Evolutionary conservation across 30 jellyfish, hydroid and myxozoan genomes (phyloP).

Genomic region (Aurelia coerulea): DNA sequence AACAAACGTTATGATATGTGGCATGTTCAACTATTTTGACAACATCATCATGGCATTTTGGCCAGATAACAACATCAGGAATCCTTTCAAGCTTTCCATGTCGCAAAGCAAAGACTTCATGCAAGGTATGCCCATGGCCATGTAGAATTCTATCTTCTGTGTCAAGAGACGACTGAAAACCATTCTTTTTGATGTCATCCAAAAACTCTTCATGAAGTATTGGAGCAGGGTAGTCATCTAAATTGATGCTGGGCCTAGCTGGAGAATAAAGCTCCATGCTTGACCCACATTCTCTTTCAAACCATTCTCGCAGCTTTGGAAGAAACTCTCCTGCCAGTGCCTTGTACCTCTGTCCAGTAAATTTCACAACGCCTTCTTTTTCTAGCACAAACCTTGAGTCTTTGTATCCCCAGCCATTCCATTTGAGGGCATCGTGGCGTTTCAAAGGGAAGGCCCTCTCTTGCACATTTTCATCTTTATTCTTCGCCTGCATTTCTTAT

Average conservation of each 20-base stretch:
- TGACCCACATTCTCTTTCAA: slow-evolving; percentile 88
- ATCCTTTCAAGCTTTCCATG: slow-evolving; percentile 78
- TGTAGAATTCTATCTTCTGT: slow-evolving; percentile 89
- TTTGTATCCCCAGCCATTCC: slow-evolving; percentile 98
- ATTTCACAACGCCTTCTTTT: slow-evolving; percentile 61
- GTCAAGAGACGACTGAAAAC: slow-evolving; percentile 63
- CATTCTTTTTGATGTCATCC: slow-evolving; percentile 26
- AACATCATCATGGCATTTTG: slow-evolving; percentile 89
- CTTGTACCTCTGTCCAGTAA: slow-evolving; percentile 82
- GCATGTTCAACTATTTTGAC: slow-evolving; percentile 82
- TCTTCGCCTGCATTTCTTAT: too few species aligned
- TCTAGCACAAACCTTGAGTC: slow-evolving; percentile 75
- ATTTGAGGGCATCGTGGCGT: slow-evolving; percentile 86
- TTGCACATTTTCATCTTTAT: too few species aligned
- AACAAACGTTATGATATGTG: slow-evolving; percentile 70
- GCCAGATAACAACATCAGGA: slow-evolving; percentile 97
- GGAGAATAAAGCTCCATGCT: slow-evolving; percentile 75
- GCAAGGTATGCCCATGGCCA: slow-evolving; percentile 98
- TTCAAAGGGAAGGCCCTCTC: slow-evolving; percentile 83
- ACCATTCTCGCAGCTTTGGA: slow-evolving; percentile 92
- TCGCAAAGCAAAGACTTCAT: slow-evolving; percentile 86
- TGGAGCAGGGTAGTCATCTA: slow-evolving; percentile 81
- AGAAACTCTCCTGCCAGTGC: slow-evolving; percentile 88
- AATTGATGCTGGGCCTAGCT: slow-evolving; percentile 54
- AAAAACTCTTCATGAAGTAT: slow-evolving; percentile 60